Base-by-base conservation (phyloP, 2,113 vertebrate species). In the Xiphophorus couchianus region DNA sequence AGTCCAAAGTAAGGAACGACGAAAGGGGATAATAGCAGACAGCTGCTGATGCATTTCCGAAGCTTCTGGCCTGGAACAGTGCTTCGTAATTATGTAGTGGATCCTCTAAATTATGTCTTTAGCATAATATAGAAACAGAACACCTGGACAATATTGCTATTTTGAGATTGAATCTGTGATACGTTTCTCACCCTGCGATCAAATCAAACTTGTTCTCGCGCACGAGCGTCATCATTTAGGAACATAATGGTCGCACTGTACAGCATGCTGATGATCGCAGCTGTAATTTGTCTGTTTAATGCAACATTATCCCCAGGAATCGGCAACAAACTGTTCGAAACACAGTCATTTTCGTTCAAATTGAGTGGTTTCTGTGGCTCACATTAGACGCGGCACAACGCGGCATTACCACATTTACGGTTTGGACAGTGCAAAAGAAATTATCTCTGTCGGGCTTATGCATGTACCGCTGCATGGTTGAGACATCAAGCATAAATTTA, bases 91-190 rank as follows among this genome's bases (percentile, higher is more conserved):
- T 74, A 66, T 72, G 12, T 44, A 60, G n/a, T 42, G 30, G 61
- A 73, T 48, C 29, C 71, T 64, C 37, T 28, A 33, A 71, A 61
- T 27, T 61, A 61, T 39, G 31, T n/a, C 54, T 37, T 14, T 51
- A 28, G 30, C 44, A 58, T 51, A 11, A 74, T 27, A 74, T 29
- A n/a, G 13, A 48, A 42, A 17, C 22, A 33, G 22, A 27, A 66
- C 72, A 74, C 63, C 63, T 74, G 72, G 44, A 58, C 14, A 37
- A 15, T 19, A n/a, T 25, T 51, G 11, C 61, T n/a, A 64, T 73
- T 48, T 63, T 72, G 42, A 39, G 61, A 67, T 29, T 30, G 3
- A 30, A 3, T 35, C 29, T 25, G 15, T 62, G 27, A 31, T 62
- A 19, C 11, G 28, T 31, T 17, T 69, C 29, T 31, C 67, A 9